These are phyloP conservation scores for Prorops nasuta DNA, from an alignment of 1,140 invertebrate genomes.

Conservation along the genomic window DNA sequence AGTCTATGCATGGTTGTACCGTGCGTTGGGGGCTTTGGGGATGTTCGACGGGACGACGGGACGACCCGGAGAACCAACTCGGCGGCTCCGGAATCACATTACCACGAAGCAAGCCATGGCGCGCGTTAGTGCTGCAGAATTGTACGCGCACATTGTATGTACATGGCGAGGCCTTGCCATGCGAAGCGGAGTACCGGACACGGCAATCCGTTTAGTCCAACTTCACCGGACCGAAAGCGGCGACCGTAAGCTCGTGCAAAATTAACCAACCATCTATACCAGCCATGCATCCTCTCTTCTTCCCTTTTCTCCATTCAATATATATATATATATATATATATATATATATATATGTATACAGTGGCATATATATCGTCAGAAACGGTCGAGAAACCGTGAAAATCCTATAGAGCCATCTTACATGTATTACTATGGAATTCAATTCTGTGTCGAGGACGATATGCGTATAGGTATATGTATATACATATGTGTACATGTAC, in stretches of 20 bases:
- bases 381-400: too few relatives aligned
- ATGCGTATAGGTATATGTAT: not conserved
- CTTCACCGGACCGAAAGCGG: conserved; percentile 33
- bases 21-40: too few relatives aligned
- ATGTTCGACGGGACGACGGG: too few relatives aligned
- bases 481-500: not conserved
- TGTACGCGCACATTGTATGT: conserved; percentile 45
- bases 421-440: not conserved
- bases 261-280: conserved; percentile 30
- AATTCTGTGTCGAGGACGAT: not conserved
- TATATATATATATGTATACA: too few relatives aligned
- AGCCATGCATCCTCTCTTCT: too few relatives aligned
- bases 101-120: conserved; percentile 32
- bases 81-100: conserved; percentile 49
- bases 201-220: conserved; percentile 55
- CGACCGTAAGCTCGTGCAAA: conserved; percentile 32
- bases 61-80: too few relatives aligned
- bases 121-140: conserved; percentile 42
- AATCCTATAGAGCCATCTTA: too few relatives aligned
- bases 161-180: conserved; percentile 19
- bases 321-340: too few relatives aligned
- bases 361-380: too few relatives aligned
- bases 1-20: too few relatives aligned
- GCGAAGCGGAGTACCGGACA: conserved; percentile 24
- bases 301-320: conserved; percentile 12